Evolutionary conservation across 2,797 vertebrate species (phyloP).

Genomic region (Saxicola maurus): DNA sequence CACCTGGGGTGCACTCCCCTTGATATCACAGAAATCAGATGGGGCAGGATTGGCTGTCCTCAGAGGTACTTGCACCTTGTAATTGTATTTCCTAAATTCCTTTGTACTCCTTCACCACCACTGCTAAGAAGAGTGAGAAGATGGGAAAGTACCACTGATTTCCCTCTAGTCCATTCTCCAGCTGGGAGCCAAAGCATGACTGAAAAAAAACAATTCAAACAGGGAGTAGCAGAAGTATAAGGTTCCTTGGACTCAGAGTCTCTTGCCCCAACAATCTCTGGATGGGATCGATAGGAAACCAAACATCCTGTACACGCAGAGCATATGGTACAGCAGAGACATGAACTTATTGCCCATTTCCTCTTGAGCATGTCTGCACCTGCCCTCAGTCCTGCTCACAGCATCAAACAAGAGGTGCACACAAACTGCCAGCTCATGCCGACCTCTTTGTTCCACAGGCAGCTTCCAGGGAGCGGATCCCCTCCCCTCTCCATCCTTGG

Average conservation of each 20-base stretch:
- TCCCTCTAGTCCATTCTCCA: background rate
- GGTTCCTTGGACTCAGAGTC: background rate
- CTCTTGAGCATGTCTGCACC: background rate
- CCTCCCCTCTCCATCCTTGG: background rate
- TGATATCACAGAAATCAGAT: background rate
- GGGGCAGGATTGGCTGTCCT: background rate
- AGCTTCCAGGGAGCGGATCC: background rate
- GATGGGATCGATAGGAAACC: background rate
- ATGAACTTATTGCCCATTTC: background rate
- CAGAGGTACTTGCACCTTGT: background rate
- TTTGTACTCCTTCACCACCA: background rate
- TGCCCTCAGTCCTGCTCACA: background rate
- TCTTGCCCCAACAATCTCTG: background rate
- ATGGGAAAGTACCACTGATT: background rate
- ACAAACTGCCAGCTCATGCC: background rate
- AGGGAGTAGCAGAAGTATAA: background rate
- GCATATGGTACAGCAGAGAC: rapidly evolving
- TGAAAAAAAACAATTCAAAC: background rate
- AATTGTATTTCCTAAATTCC: background rate
- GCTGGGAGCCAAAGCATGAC: background rate
- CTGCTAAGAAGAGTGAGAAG: background rate
- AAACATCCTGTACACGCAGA: conserved; percentile 1
- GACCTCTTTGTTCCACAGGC: rapidly evolving
- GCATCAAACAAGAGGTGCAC: background rate
- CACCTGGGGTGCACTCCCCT: background rate